Percentiles rank a stretch among this genome's conserved stretches.
phyloP scores from a whole-genome alignment of 2,797 vertebrate species.

The Falco naumanni region DNA sequence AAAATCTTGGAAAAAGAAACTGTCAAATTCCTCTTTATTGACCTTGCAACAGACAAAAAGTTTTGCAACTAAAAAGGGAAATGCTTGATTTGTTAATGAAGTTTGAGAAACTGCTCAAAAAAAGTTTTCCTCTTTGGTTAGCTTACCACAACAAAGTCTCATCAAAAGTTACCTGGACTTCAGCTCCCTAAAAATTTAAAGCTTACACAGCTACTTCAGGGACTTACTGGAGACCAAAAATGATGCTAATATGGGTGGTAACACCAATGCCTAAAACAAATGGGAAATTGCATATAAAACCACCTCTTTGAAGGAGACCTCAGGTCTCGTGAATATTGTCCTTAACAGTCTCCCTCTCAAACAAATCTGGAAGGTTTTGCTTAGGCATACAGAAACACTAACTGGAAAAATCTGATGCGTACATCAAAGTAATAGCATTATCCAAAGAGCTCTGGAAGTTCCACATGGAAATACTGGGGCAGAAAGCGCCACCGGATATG shows the following conservation, averaged over 20 bases:
- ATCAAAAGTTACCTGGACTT: not conserved
- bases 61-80: not conserved
- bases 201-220: not conserved
- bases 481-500: fast-evolving
- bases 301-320: not conserved
- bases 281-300: not conserved
- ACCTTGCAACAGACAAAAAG: not conserved
- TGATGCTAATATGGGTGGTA: fast-evolving
- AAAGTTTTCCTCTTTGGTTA: not conserved
- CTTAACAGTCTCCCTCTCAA: not conserved
- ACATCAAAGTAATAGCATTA: not conserved
- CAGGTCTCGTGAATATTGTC: not conserved
- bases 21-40: not conserved
- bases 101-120: not conserved
- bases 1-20: not conserved
- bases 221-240: not conserved
- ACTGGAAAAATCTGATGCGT: not conserved
- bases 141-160: not conserved
- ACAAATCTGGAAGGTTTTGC: not conserved
- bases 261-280: not conserved
- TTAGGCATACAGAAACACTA: not conserved
- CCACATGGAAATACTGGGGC: not conserved
- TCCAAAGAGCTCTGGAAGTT: not conserved
- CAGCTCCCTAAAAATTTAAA: not conserved
- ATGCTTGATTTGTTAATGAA: not conserved